Evolutionary conservation across 2,888 invertebrate species (phyloP), one percentile per base, ranked within the genome.

Genomic region (Cataglyphis albicans): DNA sequence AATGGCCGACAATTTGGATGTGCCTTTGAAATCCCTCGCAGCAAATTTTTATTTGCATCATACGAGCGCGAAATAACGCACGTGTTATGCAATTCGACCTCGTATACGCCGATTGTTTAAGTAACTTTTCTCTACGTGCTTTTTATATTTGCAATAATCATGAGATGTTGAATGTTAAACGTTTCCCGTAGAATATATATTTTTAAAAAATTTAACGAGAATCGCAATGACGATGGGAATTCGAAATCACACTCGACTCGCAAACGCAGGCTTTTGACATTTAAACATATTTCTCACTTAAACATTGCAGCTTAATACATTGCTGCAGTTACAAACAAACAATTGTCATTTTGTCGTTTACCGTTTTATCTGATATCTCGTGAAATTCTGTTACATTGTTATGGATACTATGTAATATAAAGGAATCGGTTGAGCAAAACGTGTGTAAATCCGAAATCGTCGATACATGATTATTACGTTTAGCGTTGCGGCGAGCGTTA

Each of bases 361-460:
- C 21, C 44, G n/a, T 32, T 78, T 68, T 59, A 68, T 80, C 18
- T 48, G 59, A 80, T 80, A 59, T 70, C 44, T 80, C 44, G 15
- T 15, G 25, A 80, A 70, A 80, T 80, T 68, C 61, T 10, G 44
- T 78, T 78, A 61, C 32, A 68, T 44, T 44, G 68, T 70, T 70
- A 68, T 35, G n/a, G 35, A 80, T 70, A 44, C 21, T 29, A 32
- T 12, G 52, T 7, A 38, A n/a, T n/a, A 35, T 70, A 80, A 80
- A 80, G 78, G 44, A 68, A 29, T 21, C 59, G 68, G 32, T 70
- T 59, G 44, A 57, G 18, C 35, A 61, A 35, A 80, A 68, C 35
- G 32, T n/a, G 52, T 52, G n/a, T 68, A 78, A 80, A 68, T 80
- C 44, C 59, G 44, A 80, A 80, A 80, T 80, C 70, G 78, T 21